Evolutionary conservation across 2,797 vertebrate genomes (phyloP).

Genomic region (Lutra lutra): DNA sequence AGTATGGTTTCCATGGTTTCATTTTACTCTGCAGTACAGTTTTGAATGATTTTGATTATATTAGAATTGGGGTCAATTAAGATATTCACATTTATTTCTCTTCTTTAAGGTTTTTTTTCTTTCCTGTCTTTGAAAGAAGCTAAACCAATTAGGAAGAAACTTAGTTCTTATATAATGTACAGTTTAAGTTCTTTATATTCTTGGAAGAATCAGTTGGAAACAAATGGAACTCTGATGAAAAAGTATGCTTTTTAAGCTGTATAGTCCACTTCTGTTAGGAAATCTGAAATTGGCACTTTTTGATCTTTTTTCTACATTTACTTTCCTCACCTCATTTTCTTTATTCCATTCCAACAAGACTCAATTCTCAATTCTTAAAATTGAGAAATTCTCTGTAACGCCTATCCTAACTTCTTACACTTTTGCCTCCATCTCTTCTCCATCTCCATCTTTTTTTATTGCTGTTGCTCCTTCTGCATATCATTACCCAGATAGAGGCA

Average conservation of each 20-base stretch:
- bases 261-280: constrained; percentile 13
- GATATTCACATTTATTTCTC: neutral
- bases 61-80: constrained; percentile 10
- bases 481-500: neutral
- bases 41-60: constrained; percentile 41
- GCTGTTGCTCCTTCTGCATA: neutral
- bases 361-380: constrained; percentile 27
- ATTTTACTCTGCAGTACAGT: neutral
- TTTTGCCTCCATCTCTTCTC: neutral
- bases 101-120: constrained; percentile 28
- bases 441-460: neutral
- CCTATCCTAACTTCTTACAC: neutral
- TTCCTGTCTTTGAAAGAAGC: constrained; percentile 39
- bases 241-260: constrained; percentile 31
- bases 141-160: constrained; percentile 33
- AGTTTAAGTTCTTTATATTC: constrained; percentile 55
- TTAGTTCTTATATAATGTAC: constrained; percentile 51
- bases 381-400: neutral
- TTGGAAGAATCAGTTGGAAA: constrained; percentile 45
- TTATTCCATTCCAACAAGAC: constrained; percentile 24
- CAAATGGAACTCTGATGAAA: constrained; percentile 33
- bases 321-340: constrained; percentile 21
- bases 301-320: neutral
- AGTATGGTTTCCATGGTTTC: neutral
- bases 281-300: constrained; percentile 22